phyloP scores from a whole-genome alignment of 2,888 invertebrate species.

The Polymixis flavicincta region DNA sequence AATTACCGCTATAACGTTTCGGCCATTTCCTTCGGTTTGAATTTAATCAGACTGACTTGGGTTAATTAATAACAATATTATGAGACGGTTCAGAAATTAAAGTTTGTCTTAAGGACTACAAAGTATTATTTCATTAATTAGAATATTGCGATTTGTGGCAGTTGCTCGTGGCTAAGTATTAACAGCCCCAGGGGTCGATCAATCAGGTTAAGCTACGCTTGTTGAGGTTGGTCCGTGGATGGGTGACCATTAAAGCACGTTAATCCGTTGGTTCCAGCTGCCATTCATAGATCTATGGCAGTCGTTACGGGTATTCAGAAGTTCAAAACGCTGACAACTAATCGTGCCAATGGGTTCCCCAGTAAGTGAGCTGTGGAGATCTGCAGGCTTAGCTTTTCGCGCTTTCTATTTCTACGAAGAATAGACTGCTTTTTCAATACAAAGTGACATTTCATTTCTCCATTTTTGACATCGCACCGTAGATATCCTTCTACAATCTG shows the following conservation, averaged over 20 bases:
- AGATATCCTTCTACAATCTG: too few relatives aligned
- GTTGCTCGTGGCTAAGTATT: too few relatives aligned
- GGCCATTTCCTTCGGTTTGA: constrained; percentile 40
- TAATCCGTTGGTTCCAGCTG: neutral
- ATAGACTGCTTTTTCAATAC: too few relatives aligned
- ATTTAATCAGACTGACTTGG: constrained; percentile 48
- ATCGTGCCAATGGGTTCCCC: neutral
- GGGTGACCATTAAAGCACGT: neutral
- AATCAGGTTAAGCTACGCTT: neutral
- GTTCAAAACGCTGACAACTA: neutral
- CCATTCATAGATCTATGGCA: neutral
- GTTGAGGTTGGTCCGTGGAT: neutral
- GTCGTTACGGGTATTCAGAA: neutral
- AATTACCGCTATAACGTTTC: constrained; percentile 57
- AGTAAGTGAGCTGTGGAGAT: neutral
- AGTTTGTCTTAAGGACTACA: constrained; percentile 31
- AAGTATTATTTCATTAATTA: constrained; percentile 19
- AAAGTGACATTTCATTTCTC: too few relatives aligned
- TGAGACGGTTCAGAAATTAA: constrained; percentile 23
- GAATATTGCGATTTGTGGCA: constrained; percentile 11
- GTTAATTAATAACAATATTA: constrained; percentile 60
- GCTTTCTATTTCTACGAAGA: too few relatives aligned
- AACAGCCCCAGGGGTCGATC: neutral
- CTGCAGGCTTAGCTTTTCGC: too few relatives aligned
- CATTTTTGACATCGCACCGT: too few relatives aligned